These are phyloP conservation scores for Tortricodes alternella DNA, from an alignment of 2,888 invertebrate genomes.

Conservation along the genomic window DNA sequence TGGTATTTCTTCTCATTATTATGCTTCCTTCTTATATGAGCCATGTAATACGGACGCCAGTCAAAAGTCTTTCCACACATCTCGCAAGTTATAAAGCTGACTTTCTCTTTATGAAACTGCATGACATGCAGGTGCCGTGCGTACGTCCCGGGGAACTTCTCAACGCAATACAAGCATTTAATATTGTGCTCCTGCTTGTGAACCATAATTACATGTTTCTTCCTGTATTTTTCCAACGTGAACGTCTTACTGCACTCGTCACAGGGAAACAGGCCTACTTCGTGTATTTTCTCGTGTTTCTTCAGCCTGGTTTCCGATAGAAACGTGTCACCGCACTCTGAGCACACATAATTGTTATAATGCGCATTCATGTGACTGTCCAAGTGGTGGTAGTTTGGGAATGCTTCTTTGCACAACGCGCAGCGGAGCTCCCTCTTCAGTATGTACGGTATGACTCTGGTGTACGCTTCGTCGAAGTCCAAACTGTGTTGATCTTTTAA, in stretches of 20 bases:
- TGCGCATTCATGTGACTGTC: conserved; percentile 68
- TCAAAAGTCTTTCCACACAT: conserved; percentile 65
- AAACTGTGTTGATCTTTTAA: conserved; percentile 46
- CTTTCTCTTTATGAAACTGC: conserved; percentile 48
- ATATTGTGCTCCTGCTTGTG: conserved; percentile 45
- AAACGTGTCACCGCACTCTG: conserved; percentile 60
- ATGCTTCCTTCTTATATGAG: conserved; percentile 64
- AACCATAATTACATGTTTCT: conserved; percentile 50
- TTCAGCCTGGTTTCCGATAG: conserved; percentile 45
- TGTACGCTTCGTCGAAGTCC: conserved; percentile 48
- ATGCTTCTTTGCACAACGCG: conserved; percentile 49
- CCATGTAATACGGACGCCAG: conserved; percentile 63
- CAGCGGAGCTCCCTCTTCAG: conserved; percentile 45
- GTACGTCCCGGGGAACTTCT: conserved; percentile 44
- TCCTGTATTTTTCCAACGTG: conserved; percentile 50
- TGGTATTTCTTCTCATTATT: conserved; percentile 50
- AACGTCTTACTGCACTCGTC: conserved; percentile 71
- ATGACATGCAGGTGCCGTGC: conserved; percentile 50
- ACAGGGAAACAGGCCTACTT: conserved; percentile 64
- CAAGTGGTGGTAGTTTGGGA: conserved; percentile 46
- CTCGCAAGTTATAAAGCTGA: conserved; percentile 53
- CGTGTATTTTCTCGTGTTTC: conserved; percentile 68
- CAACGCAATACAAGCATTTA: conserved; percentile 54
- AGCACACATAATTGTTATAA: conserved; percentile 61
- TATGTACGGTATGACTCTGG: conserved; percentile 53